Conservation (phyloP, 92 coral and sea anemone species). For the Zoanthus sociatus region DNA sequence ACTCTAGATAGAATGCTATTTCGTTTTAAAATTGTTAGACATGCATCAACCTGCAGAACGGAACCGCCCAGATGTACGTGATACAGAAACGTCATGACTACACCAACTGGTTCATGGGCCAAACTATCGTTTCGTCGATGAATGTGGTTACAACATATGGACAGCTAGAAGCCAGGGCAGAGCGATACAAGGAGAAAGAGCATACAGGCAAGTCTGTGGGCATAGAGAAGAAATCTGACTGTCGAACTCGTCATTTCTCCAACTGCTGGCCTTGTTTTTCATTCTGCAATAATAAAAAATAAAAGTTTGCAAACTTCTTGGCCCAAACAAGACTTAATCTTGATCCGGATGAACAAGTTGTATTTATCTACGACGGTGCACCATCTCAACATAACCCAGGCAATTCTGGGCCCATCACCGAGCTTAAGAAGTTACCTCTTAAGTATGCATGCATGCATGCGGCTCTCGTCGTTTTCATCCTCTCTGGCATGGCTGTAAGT, state of each 20-base stretch:
- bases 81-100: constrained; percentile 14
- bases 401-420: too few relatives aligned
- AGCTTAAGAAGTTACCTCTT: not conserved
- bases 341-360: too few relatives aligned
- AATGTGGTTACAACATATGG: constrained; percentile 40
- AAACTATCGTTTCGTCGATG: not conserved
- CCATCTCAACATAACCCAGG: too few relatives aligned
- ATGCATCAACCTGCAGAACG: constrained; percentile 40
- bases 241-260: too few relatives aligned
- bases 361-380: too few relatives aligned
- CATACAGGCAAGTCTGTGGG: not conserved
- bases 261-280: too few relatives aligned
- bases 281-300: too few relatives aligned
- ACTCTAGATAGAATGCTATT: constrained; percentile 41
- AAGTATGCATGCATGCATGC: too few relatives aligned
- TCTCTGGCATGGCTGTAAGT: too few relatives aligned
- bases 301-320: too few relatives aligned
- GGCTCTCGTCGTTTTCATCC: too few relatives aligned
- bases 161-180: constrained; percentile 32
- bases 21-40: not conserved
- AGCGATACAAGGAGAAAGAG: constrained; percentile 23
- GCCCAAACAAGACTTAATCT: too few relatives aligned
- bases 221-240: constrained; percentile 3
- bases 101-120: constrained; percentile 20
- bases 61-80: constrained; percentile 24